phyloP scores from a whole-genome alignment of 1,140 invertebrate genomes.

The Pseudoatta argentina region DNA sequence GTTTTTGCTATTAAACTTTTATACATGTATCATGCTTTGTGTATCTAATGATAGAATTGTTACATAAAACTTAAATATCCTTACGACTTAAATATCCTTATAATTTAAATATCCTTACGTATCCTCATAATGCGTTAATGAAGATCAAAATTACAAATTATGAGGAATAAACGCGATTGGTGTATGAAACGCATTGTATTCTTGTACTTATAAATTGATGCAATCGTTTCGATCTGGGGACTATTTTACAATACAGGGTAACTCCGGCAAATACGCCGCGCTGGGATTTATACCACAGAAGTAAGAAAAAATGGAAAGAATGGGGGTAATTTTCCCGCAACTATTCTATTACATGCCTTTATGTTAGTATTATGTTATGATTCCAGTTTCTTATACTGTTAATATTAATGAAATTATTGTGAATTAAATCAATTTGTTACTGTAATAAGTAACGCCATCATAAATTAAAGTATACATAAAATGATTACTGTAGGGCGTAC shows the following conservation, averaged over 20 bases:
- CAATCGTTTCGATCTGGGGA: neutral
- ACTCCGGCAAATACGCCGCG: no score
- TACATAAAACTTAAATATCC: neutral
- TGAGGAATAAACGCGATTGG: neutral
- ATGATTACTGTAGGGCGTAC: no score
- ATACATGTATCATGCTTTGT: neutral
- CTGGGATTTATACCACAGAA: no score
- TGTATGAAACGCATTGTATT: neutral
- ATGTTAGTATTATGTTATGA: no score
- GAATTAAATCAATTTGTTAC: no score
- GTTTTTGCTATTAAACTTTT: neutral
- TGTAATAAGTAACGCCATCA: no score
- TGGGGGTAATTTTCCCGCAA: no score
- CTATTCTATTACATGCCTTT: no score
- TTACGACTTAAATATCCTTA: neutral
- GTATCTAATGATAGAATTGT: neutral
- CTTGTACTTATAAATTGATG: conserved; percentile 29
- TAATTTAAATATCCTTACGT: neutral
- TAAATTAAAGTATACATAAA: no score
- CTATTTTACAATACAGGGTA: neutral
- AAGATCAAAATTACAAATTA: neutral
- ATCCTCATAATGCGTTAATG: neutral
- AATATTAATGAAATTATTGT: no score
- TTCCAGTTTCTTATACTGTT: no score
- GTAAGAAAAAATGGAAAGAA: no score